These are phyloP conservation scores for Leucophora obtusa DNA, from an alignment of 2,888 invertebrate species.

Conservation along the genomic window DNA sequence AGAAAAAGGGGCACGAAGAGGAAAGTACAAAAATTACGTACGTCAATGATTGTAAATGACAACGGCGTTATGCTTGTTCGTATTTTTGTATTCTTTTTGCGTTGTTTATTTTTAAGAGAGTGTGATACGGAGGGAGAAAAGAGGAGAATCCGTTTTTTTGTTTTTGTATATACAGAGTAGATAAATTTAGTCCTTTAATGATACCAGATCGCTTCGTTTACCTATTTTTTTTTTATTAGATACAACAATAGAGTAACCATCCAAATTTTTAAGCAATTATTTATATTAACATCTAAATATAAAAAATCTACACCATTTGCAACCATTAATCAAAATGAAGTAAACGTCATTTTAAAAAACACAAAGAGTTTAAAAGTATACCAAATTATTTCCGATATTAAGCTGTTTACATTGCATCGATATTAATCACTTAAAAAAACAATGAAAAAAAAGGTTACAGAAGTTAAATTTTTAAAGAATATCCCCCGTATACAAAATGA, in stretches of 20 bases:
- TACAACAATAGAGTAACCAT: neutral
- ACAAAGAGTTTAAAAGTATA: too few species aligned
- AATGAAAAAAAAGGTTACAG: too few species aligned
- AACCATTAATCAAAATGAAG: too few species aligned
- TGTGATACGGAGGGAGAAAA: slow-evolving; percentile 14
- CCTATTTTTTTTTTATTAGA: neutral
- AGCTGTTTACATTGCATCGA: too few species aligned
- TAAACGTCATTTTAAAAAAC: too few species aligned
- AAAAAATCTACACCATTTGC: too few species aligned
- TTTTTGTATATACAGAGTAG: neutral
- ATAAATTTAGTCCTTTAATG: slow-evolving; percentile 6
- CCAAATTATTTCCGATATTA: too few species aligned
- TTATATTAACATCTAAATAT: too few species aligned
- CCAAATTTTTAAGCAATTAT: too few species aligned
- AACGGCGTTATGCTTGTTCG: slow-evolving; percentile 38
- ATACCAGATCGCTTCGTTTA: slow-evolving; percentile 27
- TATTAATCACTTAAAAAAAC: too few species aligned
- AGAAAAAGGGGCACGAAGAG: slow-evolving; percentile 26
- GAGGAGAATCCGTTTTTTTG: slow-evolving; percentile 25
- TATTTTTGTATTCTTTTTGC: slow-evolving; percentile 21
- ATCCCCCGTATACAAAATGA: too few species aligned
- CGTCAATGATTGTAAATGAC: slow-evolving; percentile 32
- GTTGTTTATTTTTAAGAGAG: slow-evolving; percentile 13
- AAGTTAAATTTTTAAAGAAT: too few species aligned
- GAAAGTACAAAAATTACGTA: slow-evolving; percentile 32